Evolutionary conservation across 2,797 vertebrate genomes (phyloP), one percentile per base, ranked within the genome.

Genomic region (Pterois miles): DNA sequence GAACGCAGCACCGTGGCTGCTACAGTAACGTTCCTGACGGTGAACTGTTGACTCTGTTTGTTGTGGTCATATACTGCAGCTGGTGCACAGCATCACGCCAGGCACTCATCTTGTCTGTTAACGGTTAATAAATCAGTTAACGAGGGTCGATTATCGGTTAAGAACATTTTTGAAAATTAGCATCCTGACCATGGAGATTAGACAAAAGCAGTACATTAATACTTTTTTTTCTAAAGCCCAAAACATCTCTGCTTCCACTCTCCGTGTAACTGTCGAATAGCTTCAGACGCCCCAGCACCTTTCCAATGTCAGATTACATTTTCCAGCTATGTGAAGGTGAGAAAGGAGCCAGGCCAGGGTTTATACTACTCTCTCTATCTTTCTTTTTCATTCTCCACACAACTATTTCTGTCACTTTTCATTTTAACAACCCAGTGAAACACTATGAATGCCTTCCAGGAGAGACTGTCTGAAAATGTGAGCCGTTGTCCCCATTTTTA

Each of bases 201-300:
- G 50, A 74, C 33, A n/a, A 33, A 64, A n/a, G 50, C 3, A 18
- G 33, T 36, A 43, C 1, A 4, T 20, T 48, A 25, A 36, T n/a
- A 4, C 14, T 7, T 14, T 69, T 34, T 62, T 25, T n/a, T 29
- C 25, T 18, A n/a, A 48, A 48, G 46, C 46, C 5, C 31, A 18
- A 50, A 70, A 81, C 31, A 68, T 34, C 31, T 72, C 31, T 23
- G 62, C 31, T 12, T 67, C 23, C 63, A 11, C 22, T 65, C 59
- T 60, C 14, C 6, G 50, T 56, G 27, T 50, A 13, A 43, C 7
- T 76, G 50, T 27, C 22, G 20, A 25, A 43, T 5, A 29, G 33
- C n/a, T 56, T 34, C 2, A 10, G 8, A 57, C 34, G 16, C 48
- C 25, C 8, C n/a, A 8, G 16, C 25, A 53, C 14, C 22, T 54